phyloP scores from a whole-genome alignment of 2,888 invertebrate species.

The Hyalella azteca region DNA sequence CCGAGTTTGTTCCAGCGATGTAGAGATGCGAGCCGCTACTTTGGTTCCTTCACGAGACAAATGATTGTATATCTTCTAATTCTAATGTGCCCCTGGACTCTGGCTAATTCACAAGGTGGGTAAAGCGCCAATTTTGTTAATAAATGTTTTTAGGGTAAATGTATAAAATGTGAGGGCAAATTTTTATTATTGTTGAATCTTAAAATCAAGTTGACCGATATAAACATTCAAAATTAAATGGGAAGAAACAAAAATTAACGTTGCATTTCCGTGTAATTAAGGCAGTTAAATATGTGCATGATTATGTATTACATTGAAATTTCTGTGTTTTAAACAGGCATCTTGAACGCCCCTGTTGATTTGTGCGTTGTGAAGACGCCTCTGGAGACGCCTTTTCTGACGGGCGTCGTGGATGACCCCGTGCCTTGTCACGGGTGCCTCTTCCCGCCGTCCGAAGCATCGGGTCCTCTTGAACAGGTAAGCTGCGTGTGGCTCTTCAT shows the following conservation, averaged over 20 bases:
- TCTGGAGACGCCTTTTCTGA: constrained; percentile 28
- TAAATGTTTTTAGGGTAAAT: too few relatives aligned
- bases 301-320: background rate
- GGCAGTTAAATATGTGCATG: too few relatives aligned
- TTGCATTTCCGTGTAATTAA: too few relatives aligned
- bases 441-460: background rate
- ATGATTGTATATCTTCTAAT: background rate
- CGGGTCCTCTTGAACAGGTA: constrained; percentile 2
- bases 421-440: constrained; percentile 21
- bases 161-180: too few relatives aligned
- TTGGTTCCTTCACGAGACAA: background rate
- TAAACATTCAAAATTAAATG: too few relatives aligned
- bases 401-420: constrained; percentile 28
- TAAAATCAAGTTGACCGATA: too few relatives aligned
- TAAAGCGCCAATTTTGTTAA: too few relatives aligned
- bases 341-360: constrained; percentile 10
- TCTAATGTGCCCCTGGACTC: constrained; percentile 9
- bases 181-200: too few relatives aligned
- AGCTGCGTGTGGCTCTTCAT: too few relatives aligned
- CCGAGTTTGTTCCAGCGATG: too few relatives aligned
- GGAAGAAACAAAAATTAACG: too few relatives aligned
- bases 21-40: background rate
- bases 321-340: background rate
- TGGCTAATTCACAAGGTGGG: constrained; percentile 23
- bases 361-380: constrained; percentile 41